Evolutionary conservation across 2,797 vertebrate genomes (phyloP).

Genomic region (Masticophis lateralis): DNA sequence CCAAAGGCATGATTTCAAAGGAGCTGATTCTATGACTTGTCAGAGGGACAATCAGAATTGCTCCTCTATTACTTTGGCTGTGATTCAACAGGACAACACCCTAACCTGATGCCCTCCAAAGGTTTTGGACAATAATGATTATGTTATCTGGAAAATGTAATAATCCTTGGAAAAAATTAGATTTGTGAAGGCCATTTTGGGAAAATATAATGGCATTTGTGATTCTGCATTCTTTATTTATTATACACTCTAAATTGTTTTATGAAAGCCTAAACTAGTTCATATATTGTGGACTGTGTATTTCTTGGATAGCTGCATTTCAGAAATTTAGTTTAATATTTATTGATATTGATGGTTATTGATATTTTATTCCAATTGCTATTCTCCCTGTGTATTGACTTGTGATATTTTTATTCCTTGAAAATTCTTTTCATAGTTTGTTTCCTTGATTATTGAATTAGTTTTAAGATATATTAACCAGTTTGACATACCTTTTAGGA

Average conservation of each 20-base stretch:
- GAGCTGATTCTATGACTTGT: neutral
- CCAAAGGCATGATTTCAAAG: neutral
- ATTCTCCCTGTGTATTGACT: neutral
- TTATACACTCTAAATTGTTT: neutral
- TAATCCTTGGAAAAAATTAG: neutral
- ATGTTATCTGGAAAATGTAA: neutral
- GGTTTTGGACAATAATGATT: neutral
- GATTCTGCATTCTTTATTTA: neutral
- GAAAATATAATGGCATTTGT: too few relatives aligned
- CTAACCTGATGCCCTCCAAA: neutral
- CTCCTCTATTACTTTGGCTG: neutral
- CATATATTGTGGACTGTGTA: neutral
- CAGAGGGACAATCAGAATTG: neutral
- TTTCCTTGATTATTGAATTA: neutral
- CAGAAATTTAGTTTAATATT: neutral
- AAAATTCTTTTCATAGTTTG: neutral
- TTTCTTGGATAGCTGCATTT: neutral
- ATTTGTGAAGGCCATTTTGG: neutral
- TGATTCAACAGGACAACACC: neutral
- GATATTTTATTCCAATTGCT: neutral
- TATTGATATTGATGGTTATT: neutral
- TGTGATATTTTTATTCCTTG: neutral
- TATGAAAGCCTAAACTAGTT: neutral
- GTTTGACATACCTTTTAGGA: neutral
- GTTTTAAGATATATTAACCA: neutral